Evolutionary conservation across 2,888 invertebrate genomes (phyloP).

Genomic region (Apamea crenata): DNA sequence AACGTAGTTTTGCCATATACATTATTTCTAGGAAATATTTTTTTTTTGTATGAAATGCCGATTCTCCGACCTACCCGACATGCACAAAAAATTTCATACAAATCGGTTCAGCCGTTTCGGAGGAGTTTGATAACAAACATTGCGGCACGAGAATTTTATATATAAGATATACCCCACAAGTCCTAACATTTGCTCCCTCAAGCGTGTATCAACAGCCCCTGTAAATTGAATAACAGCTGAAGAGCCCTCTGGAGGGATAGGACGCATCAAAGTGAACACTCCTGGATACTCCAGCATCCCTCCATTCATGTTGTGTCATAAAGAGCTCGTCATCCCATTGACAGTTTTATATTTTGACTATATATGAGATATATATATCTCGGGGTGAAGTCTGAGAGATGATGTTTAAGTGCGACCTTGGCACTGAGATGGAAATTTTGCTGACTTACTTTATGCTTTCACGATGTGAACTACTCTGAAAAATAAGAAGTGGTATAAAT

Average conservation of each 20-base stretch:
- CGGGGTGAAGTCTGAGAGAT: background rate
- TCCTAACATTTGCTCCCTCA: constrained; percentile 17
- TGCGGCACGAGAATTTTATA: too few species aligned
- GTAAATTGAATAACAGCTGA: constrained; percentile 24
- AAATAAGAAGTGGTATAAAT: background rate
- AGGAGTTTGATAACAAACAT: too few species aligned
- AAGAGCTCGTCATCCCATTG: constrained; percentile 34
- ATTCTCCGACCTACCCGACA: too few species aligned
- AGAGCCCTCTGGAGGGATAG: constrained; percentile 27
- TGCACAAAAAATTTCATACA: too few species aligned
- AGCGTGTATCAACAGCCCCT: constrained; percentile 17
- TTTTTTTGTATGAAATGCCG: too few species aligned
- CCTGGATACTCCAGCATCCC: constrained; percentile 20
- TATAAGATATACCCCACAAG: background rate
- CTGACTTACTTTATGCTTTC: background rate
- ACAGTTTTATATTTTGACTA: constrained; percentile 33
- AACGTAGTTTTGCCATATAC: too few species aligned
- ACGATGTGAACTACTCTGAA: background rate
- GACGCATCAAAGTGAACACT: constrained; percentile 49
- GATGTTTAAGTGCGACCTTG: constrained; percentile 15
- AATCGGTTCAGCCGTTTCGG: too few species aligned
- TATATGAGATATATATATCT: too few species aligned
- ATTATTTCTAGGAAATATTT: too few species aligned
- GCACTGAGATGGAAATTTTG: background rate
- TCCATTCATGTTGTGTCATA: constrained; percentile 44